Conservation (phyloP, 2,888 invertebrate genomes). For the Spicauda simplicius region DNA sequence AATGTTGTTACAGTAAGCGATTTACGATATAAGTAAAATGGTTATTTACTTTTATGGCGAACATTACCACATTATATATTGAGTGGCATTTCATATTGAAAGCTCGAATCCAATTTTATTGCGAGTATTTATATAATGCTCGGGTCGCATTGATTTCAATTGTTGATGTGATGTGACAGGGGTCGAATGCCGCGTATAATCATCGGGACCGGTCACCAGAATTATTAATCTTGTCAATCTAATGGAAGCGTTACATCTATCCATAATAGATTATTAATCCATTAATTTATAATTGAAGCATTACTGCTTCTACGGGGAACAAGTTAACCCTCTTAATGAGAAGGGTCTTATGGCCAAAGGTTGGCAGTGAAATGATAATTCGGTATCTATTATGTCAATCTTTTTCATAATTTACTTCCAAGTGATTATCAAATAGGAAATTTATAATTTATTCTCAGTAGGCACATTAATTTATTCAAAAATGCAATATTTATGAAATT, state of each 20-base stretch:
- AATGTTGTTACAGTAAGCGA: too few species aligned
- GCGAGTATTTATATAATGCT: background rate
- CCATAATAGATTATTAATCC: background rate
- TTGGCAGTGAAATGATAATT: background rate
- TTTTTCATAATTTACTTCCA: background rate
- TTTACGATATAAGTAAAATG: too few species aligned
- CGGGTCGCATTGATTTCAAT: background rate
- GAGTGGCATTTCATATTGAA: background rate
- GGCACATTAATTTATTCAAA: too few species aligned
- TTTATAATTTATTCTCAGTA: too few species aligned
- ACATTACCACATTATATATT: background rate
- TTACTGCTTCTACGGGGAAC: background rate
- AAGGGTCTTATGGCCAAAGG: background rate
- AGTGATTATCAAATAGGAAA: too few species aligned
- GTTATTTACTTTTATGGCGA: too few species aligned
- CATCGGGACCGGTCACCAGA: background rate
- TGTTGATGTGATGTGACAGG: slow-evolving; percentile 4
- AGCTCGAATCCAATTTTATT: slow-evolving; percentile 1
- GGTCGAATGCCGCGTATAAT: background rate
- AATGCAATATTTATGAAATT: background rate
- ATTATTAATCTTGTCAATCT: background rate
- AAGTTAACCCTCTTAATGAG: background rate
- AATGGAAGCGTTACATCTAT: background rate
- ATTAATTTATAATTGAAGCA: background rate
- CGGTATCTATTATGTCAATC: background rate